Evolutionary conservation across 2,888 invertebrate genomes (phyloP).

Genomic region (Athalia circularis): DNA sequence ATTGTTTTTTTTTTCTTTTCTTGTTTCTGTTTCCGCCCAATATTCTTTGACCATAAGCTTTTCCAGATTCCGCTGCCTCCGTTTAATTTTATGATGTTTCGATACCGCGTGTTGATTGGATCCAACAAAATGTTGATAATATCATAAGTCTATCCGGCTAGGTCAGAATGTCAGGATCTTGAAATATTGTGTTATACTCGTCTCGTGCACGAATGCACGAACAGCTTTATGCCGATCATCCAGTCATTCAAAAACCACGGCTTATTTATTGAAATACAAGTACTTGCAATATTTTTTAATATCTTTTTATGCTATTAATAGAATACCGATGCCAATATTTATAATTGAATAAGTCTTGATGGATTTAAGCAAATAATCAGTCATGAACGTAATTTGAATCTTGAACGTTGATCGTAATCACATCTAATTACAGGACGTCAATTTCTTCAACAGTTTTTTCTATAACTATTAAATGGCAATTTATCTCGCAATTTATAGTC

Average conservation of each 20-base stretch:
- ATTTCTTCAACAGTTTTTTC: too few relatives aligned
- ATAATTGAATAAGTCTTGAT: too few relatives aligned
- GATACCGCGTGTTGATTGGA: not conserved
- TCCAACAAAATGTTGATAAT: conserved; percentile 1
- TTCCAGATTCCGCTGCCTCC: not conserved
- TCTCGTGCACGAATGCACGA: not conserved
- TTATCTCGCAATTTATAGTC: too few relatives aligned
- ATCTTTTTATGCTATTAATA: not conserved
- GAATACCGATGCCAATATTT: too few relatives aligned
- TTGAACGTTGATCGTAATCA: too few relatives aligned
- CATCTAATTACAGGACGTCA: too few relatives aligned
- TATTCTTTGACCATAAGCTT: not conserved
- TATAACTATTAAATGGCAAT: too few relatives aligned
- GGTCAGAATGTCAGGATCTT: not conserved
- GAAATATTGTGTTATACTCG: not conserved
- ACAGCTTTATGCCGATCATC: not conserved
- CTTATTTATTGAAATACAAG: conserved; percentile 10
- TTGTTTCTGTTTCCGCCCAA: not conserved
- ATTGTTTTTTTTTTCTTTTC: too few relatives aligned
- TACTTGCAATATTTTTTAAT: not conserved
- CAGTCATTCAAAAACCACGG: not conserved
- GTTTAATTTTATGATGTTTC: not conserved
- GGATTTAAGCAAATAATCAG: too few relatives aligned
- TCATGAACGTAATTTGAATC: too few relatives aligned
- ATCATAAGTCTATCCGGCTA: not conserved